These are phyloP conservation scores for Noctua janthina DNA, from an alignment of 2,888 invertebrate genomes.

Conservation along the genomic window DNA sequence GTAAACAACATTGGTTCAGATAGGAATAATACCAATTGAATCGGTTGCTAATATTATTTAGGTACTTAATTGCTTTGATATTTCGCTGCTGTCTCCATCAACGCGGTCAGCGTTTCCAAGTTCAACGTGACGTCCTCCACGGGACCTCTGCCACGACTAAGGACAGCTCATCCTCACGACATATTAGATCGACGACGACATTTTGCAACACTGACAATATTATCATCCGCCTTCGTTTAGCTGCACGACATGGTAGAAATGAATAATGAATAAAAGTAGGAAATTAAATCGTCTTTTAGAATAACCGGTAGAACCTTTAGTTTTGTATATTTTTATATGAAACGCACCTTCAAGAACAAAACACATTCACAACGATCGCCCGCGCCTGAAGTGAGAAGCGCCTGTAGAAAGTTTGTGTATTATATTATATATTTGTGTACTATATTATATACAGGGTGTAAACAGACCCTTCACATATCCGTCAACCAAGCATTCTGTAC, in stretches of 20 bases:
- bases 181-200: slow-evolving; percentile 25
- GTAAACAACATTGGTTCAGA: slow-evolving; percentile 15
- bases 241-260: slow-evolving; percentile 39
- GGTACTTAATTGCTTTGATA: slow-evolving; percentile 18
- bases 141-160: slow-evolving; percentile 4
- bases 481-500: too few relatives aligned
- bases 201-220: slow-evolving; percentile 41
- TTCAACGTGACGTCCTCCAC: slow-evolving; percentile 19
- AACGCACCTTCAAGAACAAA: not conserved
- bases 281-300: slow-evolving; percentile 52
- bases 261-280: slow-evolving; percentile 49
- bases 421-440: too few relatives aligned
- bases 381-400: not conserved
- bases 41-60: slow-evolving; percentile 30
- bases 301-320: slow-evolving; percentile 30
- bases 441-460: too few relatives aligned
- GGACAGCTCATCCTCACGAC: slow-evolving; percentile 16
- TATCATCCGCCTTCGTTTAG: slow-evolving; percentile 48
- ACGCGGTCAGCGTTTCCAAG: slow-evolving; percentile 7
- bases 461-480: too few relatives aligned
- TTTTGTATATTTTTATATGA: slow-evolving; percentile 7
- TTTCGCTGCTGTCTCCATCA: slow-evolving; percentile 30
- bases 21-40: slow-evolving; percentile 14
- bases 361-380: not conserved
- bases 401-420: not conserved